Percentiles rank a stretch among this genome's conserved stretches.
Conservation (phyloP, 2,113 vertebrate genomes). For the Oxyruncus cristatus region DNA sequence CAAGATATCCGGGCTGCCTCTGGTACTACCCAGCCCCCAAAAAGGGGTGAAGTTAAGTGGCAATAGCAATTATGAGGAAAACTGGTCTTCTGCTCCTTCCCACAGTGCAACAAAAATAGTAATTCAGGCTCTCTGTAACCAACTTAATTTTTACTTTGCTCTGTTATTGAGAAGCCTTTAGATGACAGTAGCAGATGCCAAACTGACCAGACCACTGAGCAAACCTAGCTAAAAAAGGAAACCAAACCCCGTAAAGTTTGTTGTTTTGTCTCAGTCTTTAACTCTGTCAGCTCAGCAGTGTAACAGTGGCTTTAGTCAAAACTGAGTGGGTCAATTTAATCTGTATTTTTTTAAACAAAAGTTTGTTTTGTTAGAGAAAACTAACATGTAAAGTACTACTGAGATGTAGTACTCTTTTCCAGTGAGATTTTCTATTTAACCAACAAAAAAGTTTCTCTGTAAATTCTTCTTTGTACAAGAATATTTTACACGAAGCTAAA, state of each 20-base stretch:
- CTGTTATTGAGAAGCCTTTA: neutral
- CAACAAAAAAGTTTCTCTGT: neutral
- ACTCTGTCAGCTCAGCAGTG: neutral
- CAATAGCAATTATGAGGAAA: neutral
- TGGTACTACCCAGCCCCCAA: neutral
- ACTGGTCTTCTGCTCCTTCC: neutral
- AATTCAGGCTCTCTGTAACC: neutral
- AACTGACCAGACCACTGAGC: neutral
- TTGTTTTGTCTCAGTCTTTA: neutral
- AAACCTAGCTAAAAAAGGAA: slow-evolving; percentile 34
- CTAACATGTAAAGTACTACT: neutral
- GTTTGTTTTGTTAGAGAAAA: neutral
- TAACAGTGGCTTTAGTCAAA: neutral
- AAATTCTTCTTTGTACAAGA: neutral
- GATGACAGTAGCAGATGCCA: slow-evolving; percentile 1
- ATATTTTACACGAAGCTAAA: neutral
- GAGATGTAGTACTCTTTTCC: neutral
- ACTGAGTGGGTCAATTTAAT: neutral
- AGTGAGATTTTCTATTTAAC: neutral
- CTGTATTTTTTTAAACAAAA: neutral
- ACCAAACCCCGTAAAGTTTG: neutral
- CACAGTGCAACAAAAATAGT: neutral
- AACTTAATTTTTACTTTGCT: slow-evolving; percentile 10
- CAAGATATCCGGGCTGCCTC: neutral
- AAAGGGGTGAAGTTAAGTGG: neutral